Conservation (phyloP, 2,113 vertebrate species). For the Salvelinus sp. region DNA sequence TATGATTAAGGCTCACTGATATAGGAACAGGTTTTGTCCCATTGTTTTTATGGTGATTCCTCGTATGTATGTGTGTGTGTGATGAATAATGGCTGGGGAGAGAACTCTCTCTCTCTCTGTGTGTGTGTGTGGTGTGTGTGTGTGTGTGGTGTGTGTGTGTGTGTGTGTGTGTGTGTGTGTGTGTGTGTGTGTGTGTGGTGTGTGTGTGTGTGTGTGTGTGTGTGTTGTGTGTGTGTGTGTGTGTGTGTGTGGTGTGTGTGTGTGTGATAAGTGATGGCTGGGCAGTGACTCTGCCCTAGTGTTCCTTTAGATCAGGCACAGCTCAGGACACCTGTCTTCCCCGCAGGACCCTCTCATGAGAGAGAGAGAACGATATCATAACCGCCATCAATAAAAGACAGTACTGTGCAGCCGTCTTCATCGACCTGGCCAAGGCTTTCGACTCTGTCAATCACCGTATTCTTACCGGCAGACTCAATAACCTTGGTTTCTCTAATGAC, state of each 20-base stretch:
- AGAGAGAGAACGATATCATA: background rate
- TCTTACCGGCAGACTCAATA: no score
- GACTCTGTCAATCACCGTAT: no score
- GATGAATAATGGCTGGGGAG: constrained; percentile 9
- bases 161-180: constrained; percentile 16
- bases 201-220: constrained; percentile 6
- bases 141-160: constrained; percentile 8
- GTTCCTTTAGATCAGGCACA: constrained; percentile 4
- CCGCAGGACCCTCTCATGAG: constrained; percentile 27
- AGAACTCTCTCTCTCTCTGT: constrained; percentile 4
- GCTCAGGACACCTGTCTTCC: constrained; percentile 25
- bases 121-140: background rate
- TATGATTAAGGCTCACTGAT: constrained; percentile 39
- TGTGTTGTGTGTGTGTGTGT: no score
- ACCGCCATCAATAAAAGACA: no score
- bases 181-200: no score
- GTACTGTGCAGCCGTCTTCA: no score
- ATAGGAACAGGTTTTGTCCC: constrained; percentile 50
- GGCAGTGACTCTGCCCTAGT: constrained; percentile 29
- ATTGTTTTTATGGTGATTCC: constrained; percentile 33
- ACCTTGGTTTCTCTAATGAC: no score
- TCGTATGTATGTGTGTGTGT: background rate
- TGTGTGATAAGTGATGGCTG: background rate
- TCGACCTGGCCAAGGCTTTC: no score
- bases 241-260: background rate